phyloP scores from a whole-genome alignment of 2,888 invertebrate species.

The Bombylius major region DNA sequence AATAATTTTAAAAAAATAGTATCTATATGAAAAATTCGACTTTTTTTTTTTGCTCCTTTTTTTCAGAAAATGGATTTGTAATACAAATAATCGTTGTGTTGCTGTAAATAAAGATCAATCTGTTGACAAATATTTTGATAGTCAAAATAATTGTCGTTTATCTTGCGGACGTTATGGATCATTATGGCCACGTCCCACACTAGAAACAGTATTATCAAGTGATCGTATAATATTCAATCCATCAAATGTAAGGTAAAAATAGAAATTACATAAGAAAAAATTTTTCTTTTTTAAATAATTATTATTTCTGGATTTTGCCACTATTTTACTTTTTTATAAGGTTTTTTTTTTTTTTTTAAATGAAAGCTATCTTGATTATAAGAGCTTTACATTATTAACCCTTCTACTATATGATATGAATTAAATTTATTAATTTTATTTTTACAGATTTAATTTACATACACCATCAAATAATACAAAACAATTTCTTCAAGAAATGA shows the following conservation, averaged over 20 bases:
- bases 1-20: too few species aligned
- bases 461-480: slow-evolving; percentile 38
- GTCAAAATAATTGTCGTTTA: slow-evolving; percentile 50
- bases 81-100: slow-evolving; percentile 2
- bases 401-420: too few species aligned
- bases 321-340: too few species aligned
- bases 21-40: too few species aligned
- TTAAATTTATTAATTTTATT: not conserved
- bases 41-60: too few species aligned
- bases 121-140: slow-evolving; percentile 25
- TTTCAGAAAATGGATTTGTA: slow-evolving; percentile 8
- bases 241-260: slow-evolving; percentile 31
- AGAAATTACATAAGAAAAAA: not conserved
- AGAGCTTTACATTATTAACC: too few species aligned
- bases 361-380: too few species aligned
- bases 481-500: slow-evolving; percentile 43
- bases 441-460: not conserved
- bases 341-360: too few species aligned
- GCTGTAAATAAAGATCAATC: not conserved
- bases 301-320: too few species aligned
- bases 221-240: slow-evolving; percentile 44
- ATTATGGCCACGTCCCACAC: slow-evolving; percentile 58
- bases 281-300: too few species aligned
- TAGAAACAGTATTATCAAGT: slow-evolving; percentile 34
- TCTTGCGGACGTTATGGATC: slow-evolving; percentile 55